Base-by-base conservation (phyloP, 2,797 vertebrate species). In the Furcifer pardalis region DNA sequence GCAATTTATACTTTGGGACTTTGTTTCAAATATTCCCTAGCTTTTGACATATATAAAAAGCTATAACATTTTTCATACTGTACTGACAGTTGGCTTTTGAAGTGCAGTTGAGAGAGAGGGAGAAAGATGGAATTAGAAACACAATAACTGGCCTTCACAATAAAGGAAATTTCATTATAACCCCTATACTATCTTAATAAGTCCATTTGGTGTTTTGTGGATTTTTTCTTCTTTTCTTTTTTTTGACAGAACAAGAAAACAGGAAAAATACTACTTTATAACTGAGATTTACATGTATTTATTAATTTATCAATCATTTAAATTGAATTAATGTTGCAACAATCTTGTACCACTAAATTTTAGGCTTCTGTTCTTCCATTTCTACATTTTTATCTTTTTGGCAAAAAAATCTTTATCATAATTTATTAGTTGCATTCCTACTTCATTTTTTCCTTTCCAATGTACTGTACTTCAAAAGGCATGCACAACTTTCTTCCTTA, bases 41-140 rank as follows among this genome's bases (percentile, higher is more conserved):
- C 37, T 59, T n/a, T 59, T 83, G 19, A 87, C 87, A 77, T 69
- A n/a, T n/a, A n/a, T n/a, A n/a, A n/a, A n/a, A n/a, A n/a, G 40
- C 13, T 60, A 77, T 66, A 65, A 69, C 23, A 4, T 46, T 40
- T 23, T 68, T 32, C 30, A n/a, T 49, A 44, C 46, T 77, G 30
- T 15, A 46, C 40, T 35, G 56, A 73, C 23, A 21, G n/a, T 42
- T 7, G 77, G 6, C 5, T 56, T 85, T 80, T 79, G 7, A 17
- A 37, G 19, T 63, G 49, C 30, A 56, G 65, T 79, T 63, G 21
- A 68, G 35, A 80, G 30, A 63, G 19, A 49, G 27, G n/a, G n/a
- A n/a, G n/a, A n/a, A n/a, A 79, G 2, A 40, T 37, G 37, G 35
- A 56, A 80, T 75, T 80, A 59, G 75, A 73, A 66, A 25, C 27